Evolutionary conservation across 2,113 vertebrate genomes (phyloP).

Genomic region (Pelecanoides urinatrix): DNA sequence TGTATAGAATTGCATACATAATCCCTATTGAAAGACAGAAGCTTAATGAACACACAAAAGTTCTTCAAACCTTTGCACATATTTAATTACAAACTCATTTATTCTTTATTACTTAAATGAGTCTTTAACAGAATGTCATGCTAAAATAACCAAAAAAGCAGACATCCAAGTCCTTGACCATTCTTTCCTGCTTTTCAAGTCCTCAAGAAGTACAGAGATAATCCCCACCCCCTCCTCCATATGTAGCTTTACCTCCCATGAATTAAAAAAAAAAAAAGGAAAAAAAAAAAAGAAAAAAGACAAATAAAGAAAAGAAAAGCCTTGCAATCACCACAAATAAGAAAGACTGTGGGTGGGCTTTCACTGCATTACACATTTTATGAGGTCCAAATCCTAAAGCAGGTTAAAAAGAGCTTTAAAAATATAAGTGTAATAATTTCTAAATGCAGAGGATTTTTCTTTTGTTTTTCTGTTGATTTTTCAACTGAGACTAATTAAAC

Average conservation of each 20-base stretch:
- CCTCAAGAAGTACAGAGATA: neutral
- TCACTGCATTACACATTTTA: neutral
- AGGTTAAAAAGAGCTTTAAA: neutral
- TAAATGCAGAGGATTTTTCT: neutral
- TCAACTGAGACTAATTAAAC: neutral
- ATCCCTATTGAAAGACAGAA: neutral
- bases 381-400: neutral
- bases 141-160: neutral
- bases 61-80: neutral
- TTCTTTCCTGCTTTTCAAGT: neutral
- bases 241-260: neutral
- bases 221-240: neutral
- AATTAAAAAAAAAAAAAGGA: accelerated
- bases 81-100: neutral
- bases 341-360: neutral
- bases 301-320: accelerated
- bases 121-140: neutral
- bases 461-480: neutral
- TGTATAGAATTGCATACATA: neutral
- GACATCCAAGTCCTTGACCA: neutral
- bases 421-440: neutral
- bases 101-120: neutral
- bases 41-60: neutral
- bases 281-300: too few relatives aligned
- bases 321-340: neutral